Evolutionary conservation across 2,113 vertebrate genomes (phyloP).

Genomic region (Laterallus jamaicensis): DNA sequence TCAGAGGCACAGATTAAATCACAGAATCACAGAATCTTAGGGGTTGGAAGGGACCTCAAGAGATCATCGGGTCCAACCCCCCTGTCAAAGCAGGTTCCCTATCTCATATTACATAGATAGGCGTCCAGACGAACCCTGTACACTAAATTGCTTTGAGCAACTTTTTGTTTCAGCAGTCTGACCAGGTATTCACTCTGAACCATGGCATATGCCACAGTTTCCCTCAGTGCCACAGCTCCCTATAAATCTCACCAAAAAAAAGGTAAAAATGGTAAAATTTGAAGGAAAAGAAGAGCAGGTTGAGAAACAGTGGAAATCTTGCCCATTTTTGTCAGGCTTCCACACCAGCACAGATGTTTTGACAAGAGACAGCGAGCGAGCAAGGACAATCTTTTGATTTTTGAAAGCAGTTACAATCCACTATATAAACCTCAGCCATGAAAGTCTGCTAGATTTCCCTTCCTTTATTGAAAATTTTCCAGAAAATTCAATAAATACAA

Average conservation of each 20-base stretch:
- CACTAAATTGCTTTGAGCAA: background rate
- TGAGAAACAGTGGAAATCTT: background rate
- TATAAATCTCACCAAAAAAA: slow-evolving; percentile 35
- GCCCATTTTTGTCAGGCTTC: background rate
- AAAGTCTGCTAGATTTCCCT: slow-evolving; percentile 3
- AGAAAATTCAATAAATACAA: background rate
- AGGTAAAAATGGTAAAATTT: slow-evolving; percentile 17
- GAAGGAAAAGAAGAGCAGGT: slow-evolving; percentile 20
- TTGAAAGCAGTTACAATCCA: slow-evolving; percentile 21
- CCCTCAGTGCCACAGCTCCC: background rate
- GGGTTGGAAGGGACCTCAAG: too few relatives aligned
- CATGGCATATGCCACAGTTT: background rate
- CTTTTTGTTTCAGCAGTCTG: background rate
- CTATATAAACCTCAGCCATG: background rate
- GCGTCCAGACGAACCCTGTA: too few relatives aligned
- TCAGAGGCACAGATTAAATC: background rate
- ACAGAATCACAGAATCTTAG: too few relatives aligned
- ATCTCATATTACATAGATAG: too few relatives aligned
- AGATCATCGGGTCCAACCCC: too few relatives aligned
- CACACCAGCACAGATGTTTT: background rate
- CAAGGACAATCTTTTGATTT: background rate
- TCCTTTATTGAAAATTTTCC: background rate
- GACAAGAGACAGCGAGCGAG: background rate
- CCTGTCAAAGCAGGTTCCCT: too few relatives aligned
- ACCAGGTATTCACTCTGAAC: background rate